Evolutionary conservation across 2,113 vertebrate species (phyloP).

Genomic region (Anoplopoma fimbria): DNA sequence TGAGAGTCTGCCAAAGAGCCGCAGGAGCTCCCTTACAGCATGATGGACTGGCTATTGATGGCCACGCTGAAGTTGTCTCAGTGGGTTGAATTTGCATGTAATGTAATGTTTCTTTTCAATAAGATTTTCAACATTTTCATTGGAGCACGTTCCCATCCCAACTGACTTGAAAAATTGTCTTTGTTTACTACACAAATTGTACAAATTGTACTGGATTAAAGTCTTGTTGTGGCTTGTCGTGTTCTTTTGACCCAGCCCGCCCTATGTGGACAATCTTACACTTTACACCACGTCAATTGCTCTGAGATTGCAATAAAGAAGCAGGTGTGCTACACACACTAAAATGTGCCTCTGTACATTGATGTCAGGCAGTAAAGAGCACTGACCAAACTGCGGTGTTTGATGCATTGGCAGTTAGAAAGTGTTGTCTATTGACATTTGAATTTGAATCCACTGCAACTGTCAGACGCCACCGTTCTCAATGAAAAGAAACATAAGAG

Average conservation of each 20-base stretch:
- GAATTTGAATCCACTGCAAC: neutral
- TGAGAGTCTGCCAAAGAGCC: constrained; percentile 34
- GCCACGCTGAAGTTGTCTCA: constrained; percentile 4
- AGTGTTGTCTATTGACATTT: neutral
- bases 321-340: no score
- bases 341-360: no score
- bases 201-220: neutral
- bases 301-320: neutral
- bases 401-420: neutral
- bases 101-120: constrained; percentile 13
- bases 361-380: no score
- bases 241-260: neutral
- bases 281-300: neutral
- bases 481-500: neutral
- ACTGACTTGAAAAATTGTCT: no score
- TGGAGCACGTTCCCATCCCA: neutral
- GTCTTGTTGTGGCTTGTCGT: no score
- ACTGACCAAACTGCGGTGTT: neutral
- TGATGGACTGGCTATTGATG: constrained; percentile 15
- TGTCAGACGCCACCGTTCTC: neutral
- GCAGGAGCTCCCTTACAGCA: constrained; percentile 1
- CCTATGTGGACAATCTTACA: no score
- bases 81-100: neutral
- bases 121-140: constrained; percentile 11
- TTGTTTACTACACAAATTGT: neutral